Evolutionary conservation across 2,797 vertebrate genomes (phyloP), one percentile per base, ranked within the genome.

Genomic region (Melanotaenia maccullochi): DNA sequence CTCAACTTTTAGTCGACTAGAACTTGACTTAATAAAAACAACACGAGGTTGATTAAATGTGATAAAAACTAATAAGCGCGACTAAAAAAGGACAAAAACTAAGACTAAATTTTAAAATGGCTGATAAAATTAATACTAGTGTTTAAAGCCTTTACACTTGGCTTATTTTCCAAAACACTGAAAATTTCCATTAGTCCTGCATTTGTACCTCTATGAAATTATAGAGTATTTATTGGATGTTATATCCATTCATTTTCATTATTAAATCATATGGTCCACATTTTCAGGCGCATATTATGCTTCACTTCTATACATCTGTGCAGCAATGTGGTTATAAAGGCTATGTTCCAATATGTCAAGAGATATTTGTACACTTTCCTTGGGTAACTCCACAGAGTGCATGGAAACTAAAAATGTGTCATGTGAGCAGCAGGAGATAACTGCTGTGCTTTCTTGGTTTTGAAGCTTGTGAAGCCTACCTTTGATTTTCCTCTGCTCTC

Each of bases 341-440:
- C 38, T 47, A 30, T 57, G 47, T 65, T 85, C 12, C 59, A 60
- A 16, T 18, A 36, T 22, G 65, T 85, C 68, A 68, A 74, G 73
- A 71, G 62, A 71, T 66, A 55, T 87, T 76, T 70, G 67, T 64
- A 40, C 64, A 60, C 65, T 73, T 73, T 76, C 71, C 56, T 18
- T 71, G 38, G 81, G 73, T 83, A 70, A 57, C 68, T 75, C 69
- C 60, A 66, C 24, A 22, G 74, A 82, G 76, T 36, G 65, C 71
- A 76, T 3, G 62, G 54, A 68, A 84, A 75, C 81, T 84, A 80
- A 80, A 79, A 82, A 86, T 18, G 75, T 83, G 81, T 85, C 85
- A 81, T 80, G 59, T 18, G 76, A 90, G 81, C 86, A 90, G 86
- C 87, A 78, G 87, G 90, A 82, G 88, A 84, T 89, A 90, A 90